Conservation (phyloP, 2,113 vertebrate species). For the Calyptommatus sinebrachiatus region DNA sequence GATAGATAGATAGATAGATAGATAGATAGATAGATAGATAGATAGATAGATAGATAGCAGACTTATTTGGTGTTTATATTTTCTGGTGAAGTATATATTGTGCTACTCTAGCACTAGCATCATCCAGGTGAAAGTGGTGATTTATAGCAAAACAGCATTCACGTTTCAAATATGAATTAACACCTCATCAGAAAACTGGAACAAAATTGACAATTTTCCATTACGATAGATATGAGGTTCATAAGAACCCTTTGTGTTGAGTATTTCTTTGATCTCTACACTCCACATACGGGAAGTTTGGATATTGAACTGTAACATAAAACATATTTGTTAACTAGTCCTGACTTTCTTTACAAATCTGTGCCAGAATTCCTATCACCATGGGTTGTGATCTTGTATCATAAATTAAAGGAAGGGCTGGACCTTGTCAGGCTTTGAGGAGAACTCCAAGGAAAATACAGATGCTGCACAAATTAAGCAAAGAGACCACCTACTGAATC, state of each 20-base stretch:
- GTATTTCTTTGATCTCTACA: constrained; percentile 23
- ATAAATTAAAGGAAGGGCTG: constrained; percentile 62
- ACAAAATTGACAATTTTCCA: background rate
- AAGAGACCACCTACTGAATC: constrained; percentile 65
- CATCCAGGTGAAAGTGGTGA: background rate
- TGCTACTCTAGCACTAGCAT: background rate
- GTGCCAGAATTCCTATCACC: constrained; percentile 40
- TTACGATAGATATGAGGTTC: constrained; percentile 1
- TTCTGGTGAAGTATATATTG: no score
- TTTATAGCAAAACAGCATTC: background rate
- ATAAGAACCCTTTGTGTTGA: constrained; percentile 13
- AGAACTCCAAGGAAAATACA: constrained; percentile 64
- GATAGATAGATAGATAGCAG: no score
- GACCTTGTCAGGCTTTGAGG: constrained; percentile 57
- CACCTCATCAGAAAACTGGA: background rate
- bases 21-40: no score
- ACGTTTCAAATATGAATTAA: background rate
- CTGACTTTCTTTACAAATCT: background rate
- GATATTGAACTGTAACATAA: constrained; percentile 31
- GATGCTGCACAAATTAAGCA: constrained; percentile 62
- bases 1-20: no score
- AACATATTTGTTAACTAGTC: constrained; percentile 45
- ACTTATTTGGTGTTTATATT: no score
- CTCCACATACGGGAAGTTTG: constrained; percentile 9
- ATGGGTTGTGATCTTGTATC: constrained; percentile 55